Evolutionary conservation across 2,113 vertebrate genomes (phyloP), one percentile per base, ranked within the genome.

Genomic region (Fulica atra): DNA sequence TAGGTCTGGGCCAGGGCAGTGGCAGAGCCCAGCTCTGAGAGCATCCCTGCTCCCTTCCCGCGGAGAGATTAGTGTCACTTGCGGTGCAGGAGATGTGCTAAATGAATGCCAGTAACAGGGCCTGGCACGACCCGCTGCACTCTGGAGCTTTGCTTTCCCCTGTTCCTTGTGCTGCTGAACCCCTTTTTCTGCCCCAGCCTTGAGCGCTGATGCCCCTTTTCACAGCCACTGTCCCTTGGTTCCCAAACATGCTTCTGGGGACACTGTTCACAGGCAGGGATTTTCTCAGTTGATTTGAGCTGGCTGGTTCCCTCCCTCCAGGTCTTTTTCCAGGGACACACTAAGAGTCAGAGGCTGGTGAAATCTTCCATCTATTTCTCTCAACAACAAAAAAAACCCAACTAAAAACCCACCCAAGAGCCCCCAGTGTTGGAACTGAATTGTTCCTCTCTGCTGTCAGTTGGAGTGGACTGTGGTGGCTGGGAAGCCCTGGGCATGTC

Each of bases 391-490:
- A 44, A 44, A 44, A 42, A 44, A 44, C 17, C 17, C 44, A 44
- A 6, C 44, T 9, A 44, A 44, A 44, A 44, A 18, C 44, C 44
- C 44, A 44, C 44, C 44, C 15, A 44, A 44, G 40, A 40, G 40
- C 46, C 4, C 16, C 23, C 59, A 0, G 0, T 2, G 7, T 10
- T 57, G 56, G 65, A 56, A 68, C 9, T 40, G 56, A 73, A 20
- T 65, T 10, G 1, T 64, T 86, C 35, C 35, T 65, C 81, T 69
- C 25, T 0, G 1, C 78, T 15, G 3, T 20, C n/a, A 10, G 18
- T 13, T 0, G 0, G 36, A 35, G 60, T 4, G 0, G 3, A 15
- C 35, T 33, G 63, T 0, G 0, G 38, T 29, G 51, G 15, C 36
- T 25, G n/a, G 42, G 33, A 16, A 23, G 16, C 48, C 63, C 33